These are phyloP conservation scores for Drosophila equinoxialis DNA, from an alignment of 1,140 invertebrate genomes.

Conservation along the genomic window DNA sequence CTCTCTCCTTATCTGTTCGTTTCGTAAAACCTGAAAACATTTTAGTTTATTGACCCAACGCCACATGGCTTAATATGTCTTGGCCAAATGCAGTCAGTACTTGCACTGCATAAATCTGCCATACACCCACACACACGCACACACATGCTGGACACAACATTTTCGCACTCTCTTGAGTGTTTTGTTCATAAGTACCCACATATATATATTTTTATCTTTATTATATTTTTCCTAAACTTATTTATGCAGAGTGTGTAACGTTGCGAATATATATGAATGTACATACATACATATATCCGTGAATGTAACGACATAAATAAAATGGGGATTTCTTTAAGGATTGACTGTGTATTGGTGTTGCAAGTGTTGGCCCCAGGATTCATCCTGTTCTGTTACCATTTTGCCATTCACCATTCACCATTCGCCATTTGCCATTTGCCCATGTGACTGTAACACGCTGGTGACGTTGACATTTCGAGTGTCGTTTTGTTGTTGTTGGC, in stretches of 20 bases:
- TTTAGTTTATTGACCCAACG: neutral
- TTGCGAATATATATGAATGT: neutral
- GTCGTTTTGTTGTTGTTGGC: slow-evolving; percentile 52
- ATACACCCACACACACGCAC: too few species aligned
- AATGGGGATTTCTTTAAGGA: slow-evolving; percentile 1
- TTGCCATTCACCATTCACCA: neutral
- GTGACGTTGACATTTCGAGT: slow-evolving; percentile 75
- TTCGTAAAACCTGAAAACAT: neutral
- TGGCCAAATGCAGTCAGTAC: neutral
- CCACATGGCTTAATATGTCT: neutral
- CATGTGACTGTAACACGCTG: slow-evolving; percentile 18
- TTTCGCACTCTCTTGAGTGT: neutral
- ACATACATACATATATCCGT: neutral
- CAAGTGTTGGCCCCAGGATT: neutral
- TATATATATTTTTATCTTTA: neutral
- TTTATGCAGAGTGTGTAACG: slow-evolving; percentile 5
- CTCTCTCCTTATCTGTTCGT: neutral
- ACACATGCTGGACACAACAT: too few species aligned
- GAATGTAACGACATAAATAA: slow-evolving; percentile 8
- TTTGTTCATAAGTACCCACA: too few species aligned
- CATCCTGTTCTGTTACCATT: neutral
- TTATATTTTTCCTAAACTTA: neutral
- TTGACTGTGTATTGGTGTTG: neutral
- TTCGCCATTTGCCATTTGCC: neutral
- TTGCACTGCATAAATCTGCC: slow-evolving; percentile 3